phyloP scores from a whole-genome alignment of 1,140 invertebrate species.

The Drosophila melanogaster region DNA sequence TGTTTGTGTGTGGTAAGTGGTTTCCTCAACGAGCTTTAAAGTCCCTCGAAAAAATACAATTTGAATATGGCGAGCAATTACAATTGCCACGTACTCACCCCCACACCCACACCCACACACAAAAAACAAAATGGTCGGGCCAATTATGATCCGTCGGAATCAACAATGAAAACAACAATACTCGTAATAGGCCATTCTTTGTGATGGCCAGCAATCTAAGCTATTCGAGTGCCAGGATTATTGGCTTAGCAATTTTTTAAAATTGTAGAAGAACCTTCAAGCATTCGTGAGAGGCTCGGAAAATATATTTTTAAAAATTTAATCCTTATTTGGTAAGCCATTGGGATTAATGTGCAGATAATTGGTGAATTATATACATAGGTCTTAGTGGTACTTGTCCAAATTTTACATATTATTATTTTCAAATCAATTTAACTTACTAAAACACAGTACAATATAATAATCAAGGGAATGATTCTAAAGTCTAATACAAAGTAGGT shows the following conservation, averaged over 20 bases:
- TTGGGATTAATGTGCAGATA: no score
- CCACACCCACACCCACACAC: background rate
- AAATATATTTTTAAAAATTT: background rate
- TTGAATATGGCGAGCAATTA: constrained; percentile 72
- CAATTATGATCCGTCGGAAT: constrained; percentile 54
- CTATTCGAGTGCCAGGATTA: constrained; percentile 2
- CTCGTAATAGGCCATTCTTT: constrained; percentile 7
- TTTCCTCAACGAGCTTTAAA: constrained; percentile 26
- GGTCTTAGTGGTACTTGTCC: no score
- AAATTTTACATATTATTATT: no score
- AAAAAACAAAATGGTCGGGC: constrained; percentile 21
- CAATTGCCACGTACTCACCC: constrained; percentile 30
- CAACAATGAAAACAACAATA: constrained; percentile 32
- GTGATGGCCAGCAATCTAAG: constrained; percentile 26
- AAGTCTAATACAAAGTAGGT: background rate
- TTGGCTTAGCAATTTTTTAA: constrained; percentile 7
- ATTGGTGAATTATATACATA: no score
- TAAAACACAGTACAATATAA: no score
- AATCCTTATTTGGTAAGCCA: no score
- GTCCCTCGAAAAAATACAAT: constrained; percentile 50
- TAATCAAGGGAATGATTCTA: no score
- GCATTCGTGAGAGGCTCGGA: background rate
- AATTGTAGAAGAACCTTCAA: background rate
- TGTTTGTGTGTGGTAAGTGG: constrained; percentile 38
- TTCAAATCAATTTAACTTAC: no score